These are phyloP conservation scores for Plumapathes pennacea DNA, from an alignment of 92 coral and sea anemone species.

Conservation along the genomic window DNA sequence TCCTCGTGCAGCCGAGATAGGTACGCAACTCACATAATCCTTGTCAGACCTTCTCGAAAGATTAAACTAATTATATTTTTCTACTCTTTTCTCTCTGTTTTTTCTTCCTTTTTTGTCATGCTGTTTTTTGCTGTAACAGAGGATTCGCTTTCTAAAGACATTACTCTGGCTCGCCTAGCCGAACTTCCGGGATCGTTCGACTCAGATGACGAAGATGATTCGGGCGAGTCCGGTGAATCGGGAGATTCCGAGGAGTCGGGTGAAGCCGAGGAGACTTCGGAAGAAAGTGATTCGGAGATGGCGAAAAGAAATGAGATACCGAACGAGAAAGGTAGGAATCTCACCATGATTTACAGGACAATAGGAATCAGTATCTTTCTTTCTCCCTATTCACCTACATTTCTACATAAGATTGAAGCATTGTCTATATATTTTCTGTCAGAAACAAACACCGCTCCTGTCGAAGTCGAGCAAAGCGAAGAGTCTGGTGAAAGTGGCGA, in stretches of 20 bases:
- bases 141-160: neutral
- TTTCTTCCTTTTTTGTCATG: too few species aligned
- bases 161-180: neutral
- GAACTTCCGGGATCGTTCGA: conserved; percentile 1
- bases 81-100: too few species aligned
- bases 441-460: too few species aligned
- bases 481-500: conserved; percentile 30
- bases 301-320: conserved; percentile 59
- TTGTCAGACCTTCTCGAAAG: too few species aligned
- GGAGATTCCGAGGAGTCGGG: conserved; percentile 60
- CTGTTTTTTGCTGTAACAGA: too few species aligned
- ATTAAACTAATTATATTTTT: too few species aligned
- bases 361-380: too few species aligned
- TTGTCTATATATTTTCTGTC: too few species aligned
- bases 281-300: conserved; percentile 4
- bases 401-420: too few species aligned
- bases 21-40: too few species aligned
- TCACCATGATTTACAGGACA: too few species aligned
- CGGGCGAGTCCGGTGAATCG: conserved; percentile 35
- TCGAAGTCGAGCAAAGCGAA: conserved; percentile 5
- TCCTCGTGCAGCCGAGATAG: conserved; percentile 2
- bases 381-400: too few species aligned
- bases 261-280: conserved; percentile 11
- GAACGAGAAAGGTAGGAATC: conserved; percentile 18
- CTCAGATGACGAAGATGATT: conserved; percentile 24